Evolutionary conservation across 2,113 vertebrate genomes (phyloP), one percentile per base, ranked within the genome.

Genomic region (Macrotus californicus): DNA sequence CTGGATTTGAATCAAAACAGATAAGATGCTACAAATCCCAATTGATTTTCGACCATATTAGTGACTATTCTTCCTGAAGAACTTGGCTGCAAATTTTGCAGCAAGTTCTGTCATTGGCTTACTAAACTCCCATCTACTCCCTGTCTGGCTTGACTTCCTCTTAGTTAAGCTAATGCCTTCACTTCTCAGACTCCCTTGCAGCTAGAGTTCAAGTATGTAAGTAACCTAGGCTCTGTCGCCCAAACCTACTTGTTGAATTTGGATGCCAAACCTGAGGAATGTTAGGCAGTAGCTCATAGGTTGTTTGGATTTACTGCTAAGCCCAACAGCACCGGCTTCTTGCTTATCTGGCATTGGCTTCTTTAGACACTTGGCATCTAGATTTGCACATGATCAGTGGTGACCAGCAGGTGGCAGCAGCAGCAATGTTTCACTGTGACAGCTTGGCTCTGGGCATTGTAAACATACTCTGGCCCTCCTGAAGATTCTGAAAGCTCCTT

Each of bases 381-480:
- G 69, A 41, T 69, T 70, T 67, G 61, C 0, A 1, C 18, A 0
- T n/a, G 39, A 59, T 14, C 48, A 29, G 39, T 48, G 75, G 15
- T 54, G 64, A 39, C 67, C 87, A 92, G 80, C 59, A 97, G 96
- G 82, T 86, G 93, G 73, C 89, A 81, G 80, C 77, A 85, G 61
- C 4, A 56, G 64, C 66, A 66, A 21, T 7, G 14, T 67, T 80
- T 95, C 26, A 1, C n/a, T 81, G 59, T 52, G 31, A 10, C 8
- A 50, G 50, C 34, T 39, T 41, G 18, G 11, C 50, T 29, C 15
- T 48, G 7, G 10, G 34, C n/a, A 52, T 3, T 46, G 41, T 73
- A 48, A 79, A 86, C 21, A 54, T 3, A 50, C 43, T 59, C 66
- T 73, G 41, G 4, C 4, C 36, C 18, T 36, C 15, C 13, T 48